Conservation (phyloP, 2,888 invertebrate species). For the Dasypogon diadema region DNA sequence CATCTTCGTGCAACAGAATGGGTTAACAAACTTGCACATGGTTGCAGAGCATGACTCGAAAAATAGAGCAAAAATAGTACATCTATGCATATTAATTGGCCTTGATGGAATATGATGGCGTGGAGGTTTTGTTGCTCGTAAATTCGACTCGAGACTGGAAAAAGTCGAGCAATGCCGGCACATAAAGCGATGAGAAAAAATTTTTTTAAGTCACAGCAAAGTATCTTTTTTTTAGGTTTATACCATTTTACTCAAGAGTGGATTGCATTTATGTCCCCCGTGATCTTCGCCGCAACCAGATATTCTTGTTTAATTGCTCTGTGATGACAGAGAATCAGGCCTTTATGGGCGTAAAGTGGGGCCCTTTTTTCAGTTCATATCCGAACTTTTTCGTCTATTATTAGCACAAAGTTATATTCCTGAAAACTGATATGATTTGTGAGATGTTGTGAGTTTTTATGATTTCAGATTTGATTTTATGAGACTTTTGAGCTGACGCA, state of each 20-base stretch:
- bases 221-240: background rate
- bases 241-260: background rate
- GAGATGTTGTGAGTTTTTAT: too few species aligned
- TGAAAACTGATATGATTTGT: too few species aligned
- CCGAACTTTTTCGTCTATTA: too few species aligned
- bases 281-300: background rate
- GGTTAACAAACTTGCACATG: background rate
- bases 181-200: too few species aligned
- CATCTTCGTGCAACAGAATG: background rate
- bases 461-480: too few species aligned
- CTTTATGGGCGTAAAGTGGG: constrained; percentile 1
- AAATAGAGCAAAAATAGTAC: constrained; percentile 21
- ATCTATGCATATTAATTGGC: constrained; percentile 29
- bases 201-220: too few species aligned
- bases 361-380: background rate
- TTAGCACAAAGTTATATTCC: too few species aligned
- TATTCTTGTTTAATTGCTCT: constrained; percentile 4
- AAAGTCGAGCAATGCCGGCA: background rate
- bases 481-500: too few species aligned
- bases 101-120: constrained; percentile 30
- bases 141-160: too few species aligned
- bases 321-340: background rate
- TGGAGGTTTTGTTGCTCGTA: constrained; percentile 15
- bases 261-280: constrained; percentile 7
- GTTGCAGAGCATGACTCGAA: background rate